Base-by-base conservation (phyloP, 2,797 vertebrate species). In the Muscicapa striata region DNA sequence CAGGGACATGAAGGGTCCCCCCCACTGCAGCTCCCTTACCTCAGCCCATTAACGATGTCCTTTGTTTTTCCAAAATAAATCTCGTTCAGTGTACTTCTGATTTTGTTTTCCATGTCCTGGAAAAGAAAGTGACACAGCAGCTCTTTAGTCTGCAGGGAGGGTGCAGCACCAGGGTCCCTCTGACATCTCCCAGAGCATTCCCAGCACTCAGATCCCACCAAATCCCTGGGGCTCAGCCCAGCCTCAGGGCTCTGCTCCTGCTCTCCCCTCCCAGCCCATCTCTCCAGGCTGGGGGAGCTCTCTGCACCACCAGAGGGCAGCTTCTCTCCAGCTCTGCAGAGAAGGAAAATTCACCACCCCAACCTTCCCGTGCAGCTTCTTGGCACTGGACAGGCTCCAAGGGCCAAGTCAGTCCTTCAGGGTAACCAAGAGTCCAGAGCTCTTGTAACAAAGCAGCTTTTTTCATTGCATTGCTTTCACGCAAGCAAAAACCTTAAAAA, bases 1-100 rank as follows among this genome's bases (percentile, higher is more conserved):
- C 49, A 69, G 87, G 48, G 70, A 32, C 13, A 23, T 3, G 12
- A 34, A 52, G 11, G 11, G 11, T 36, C 24, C 51, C 10, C 4
- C 6, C 5, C 63, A 29, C 41, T 11, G 43, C 45, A 40, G 36
- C 20, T 20, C 51, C 27, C 17, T 98, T 98, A 99, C 99, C 99
- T 99, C 97, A 99, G 98, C 93, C 99, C 99, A 27, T 99, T 99
- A 93, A 99, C 99, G 16, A 99, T 99, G 97, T 99, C 99, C 98
- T 99, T 99, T 91, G 99, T 99, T 97, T 99, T 99, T 84, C 99
- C 99, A 97, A 99, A 99, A 98, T 99, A 99, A 97, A 99, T 99
- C 98, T 99, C 99, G 43, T 99, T 99, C 98, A 99, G 98, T 43
- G 99, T 99, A 98, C 99, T 99, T 97, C 99, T 98, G 98, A 99